Evolutionary conservation across 1,140 invertebrate genomes (phyloP).

Genomic region (Cyclina sinensis): DNA sequence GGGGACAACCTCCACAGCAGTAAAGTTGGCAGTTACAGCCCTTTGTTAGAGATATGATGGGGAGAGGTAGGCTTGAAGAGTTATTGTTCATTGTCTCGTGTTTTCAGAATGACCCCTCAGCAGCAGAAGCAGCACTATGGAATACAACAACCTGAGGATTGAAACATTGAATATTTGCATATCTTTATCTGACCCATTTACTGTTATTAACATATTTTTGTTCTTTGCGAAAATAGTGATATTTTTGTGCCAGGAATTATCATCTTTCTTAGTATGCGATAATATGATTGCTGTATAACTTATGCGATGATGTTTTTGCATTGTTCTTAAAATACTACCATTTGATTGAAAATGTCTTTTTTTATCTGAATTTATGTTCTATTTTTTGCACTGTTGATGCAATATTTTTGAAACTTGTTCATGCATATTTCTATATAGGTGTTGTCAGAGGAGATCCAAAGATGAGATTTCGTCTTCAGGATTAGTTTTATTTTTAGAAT

Average conservation of each 20-base stretch:
- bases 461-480: neutral
- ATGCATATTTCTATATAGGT: conserved; percentile 11
- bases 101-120: neutral
- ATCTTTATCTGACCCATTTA: neutral
- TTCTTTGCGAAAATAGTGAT: neutral
- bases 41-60: neutral
- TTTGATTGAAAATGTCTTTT: conserved; percentile 8
- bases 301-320: conserved; percentile 25
- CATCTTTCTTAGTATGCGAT: neutral
- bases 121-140: neutral
- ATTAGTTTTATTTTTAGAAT: too few species aligned
- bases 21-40: conserved; percentile 14
- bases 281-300: neutral
- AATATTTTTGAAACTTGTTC: conserved; percentile 15
- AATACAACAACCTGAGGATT: neutral
- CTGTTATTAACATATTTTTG: neutral
- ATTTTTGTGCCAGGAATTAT: neutral
- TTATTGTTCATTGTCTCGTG: conserved; percentile 44
- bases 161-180: neutral
- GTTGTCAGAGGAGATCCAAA: neutral
- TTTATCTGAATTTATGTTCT: conserved; percentile 7
- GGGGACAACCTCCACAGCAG: conserved; percentile 67
- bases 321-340: neutral
- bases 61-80: conserved; percentile 35
- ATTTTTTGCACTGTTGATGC: neutral